Base-by-base conservation (phyloP, 2,888 invertebrate genomes). In the Rambutsinella grinnellia region DNA sequence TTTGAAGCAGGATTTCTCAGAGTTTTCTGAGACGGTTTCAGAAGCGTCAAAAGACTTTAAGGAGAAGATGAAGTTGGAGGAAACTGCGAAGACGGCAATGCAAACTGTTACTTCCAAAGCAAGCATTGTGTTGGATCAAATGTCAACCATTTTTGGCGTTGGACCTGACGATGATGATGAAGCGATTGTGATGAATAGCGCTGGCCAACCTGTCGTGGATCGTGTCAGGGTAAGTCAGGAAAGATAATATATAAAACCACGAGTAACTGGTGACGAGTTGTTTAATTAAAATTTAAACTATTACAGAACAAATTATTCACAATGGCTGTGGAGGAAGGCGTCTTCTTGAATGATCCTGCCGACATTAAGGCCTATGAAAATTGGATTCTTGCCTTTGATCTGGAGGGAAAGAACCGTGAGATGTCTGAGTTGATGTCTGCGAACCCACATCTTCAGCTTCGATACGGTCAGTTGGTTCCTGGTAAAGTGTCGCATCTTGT, bases 111-210 rank as follows among this genome's bases (percentile, higher is more conserved):
- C 81, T 17, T 65, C 74, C 13, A 83, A 76, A 57, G 75, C 80
- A 10, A 84, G 79, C 54, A 66, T 75, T 10, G 68, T 82, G 3
- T 47, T 84, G 69, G 83, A 83, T 62, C 84, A 83, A 72, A 81
- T 84, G 76, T 82, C 82, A 3, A 80, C 82, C 1, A 83, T 84
- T 49, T 84, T 83, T 76, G 84, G 83, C 15, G 82, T 84, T 15
- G 84, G 80, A 44, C 84, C 84, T 1, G 84, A 84, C 67, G 84
- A 83, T 74, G 81, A 80, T 47, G 82, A 79, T 62, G 81, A 81
- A 68, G 76, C 75, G 19, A 63, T 79, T 51, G 70, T 79, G 17
- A 66, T 78, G 28, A 24, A 44, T n/a, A 60, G 58, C 15, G 19
- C 72, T 10, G 62, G 66, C 10, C 62, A 67, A 36, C 58, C 75